A percentile compares a stretch with the other conserved stretches of the same genome.
phyloP scores from a whole-genome alignment of 2,113 vertebrate species.

The Atrichornis clamosus region DNA sequence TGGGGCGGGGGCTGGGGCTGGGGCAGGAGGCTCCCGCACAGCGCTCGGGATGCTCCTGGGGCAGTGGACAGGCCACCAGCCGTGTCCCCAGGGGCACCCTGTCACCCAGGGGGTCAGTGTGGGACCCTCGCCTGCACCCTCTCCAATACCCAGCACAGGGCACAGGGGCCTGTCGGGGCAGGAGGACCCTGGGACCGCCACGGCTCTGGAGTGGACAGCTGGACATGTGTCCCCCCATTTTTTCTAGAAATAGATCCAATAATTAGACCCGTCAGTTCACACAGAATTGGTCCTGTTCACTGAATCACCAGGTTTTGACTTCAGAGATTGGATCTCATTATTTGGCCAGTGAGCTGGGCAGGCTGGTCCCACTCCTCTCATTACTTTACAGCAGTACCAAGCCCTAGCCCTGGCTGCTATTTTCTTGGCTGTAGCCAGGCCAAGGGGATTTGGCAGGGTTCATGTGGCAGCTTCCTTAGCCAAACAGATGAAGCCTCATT shows the following conservation, averaged over 20 bases:
- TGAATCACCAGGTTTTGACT: not conserved
- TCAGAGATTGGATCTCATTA: not conserved
- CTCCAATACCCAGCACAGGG: not conserved
- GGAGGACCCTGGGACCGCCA: rapidly evolving
- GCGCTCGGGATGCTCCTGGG: rapidly evolving
- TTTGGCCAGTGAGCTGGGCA: not conserved
- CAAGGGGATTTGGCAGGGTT: not conserved
- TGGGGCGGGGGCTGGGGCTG: rapidly evolving
- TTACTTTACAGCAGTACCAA: not conserved
- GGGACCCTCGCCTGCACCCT: not conserved
- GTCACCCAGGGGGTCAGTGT: rapidly evolving
- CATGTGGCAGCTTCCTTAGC: not conserved
- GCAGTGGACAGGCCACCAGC: not conserved
- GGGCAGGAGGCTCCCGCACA: not conserved
- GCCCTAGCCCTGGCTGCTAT: not conserved
- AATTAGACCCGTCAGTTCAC: not conserved
- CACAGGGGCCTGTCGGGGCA: no score
- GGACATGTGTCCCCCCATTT: rapidly evolving
- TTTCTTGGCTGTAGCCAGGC: not conserved
- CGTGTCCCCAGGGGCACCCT: rapidly evolving
- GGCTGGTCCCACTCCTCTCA: not conserved
- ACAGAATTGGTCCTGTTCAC: not conserved
- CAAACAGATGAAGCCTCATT: not conserved
- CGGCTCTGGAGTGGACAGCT: not conserved
- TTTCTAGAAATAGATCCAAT: not conserved